phyloP scores from a whole-genome alignment of 2,888 invertebrate species.

The Aethes cnicana region DNA sequence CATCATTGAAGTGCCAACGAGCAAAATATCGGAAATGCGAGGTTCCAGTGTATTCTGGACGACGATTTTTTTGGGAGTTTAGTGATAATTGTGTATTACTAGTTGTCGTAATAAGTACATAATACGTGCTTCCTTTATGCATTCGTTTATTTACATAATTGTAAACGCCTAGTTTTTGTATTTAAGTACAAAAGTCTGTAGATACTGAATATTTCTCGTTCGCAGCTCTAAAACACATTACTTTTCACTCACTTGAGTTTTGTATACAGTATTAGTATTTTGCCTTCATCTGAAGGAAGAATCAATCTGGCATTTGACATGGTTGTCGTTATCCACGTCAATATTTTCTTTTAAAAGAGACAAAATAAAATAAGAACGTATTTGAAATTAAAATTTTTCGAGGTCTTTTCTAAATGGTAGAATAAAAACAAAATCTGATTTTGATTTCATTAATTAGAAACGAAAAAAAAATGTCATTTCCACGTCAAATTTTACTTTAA shows the following conservation, averaged over 20 bases:
- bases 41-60: background rate
- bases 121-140: slow-evolving; percentile 74
- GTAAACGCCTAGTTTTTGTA: slow-evolving; percentile 12
- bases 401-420: too few relatives aligned
- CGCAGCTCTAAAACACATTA: too few relatives aligned
- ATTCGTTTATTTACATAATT: slow-evolving; percentile 41
- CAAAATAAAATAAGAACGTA: too few relatives aligned
- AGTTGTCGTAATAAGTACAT: slow-evolving; percentile 49
- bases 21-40: slow-evolving; percentile 45
- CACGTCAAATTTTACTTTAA: slow-evolving; percentile 10
- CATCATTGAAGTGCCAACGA: slow-evolving; percentile 75
- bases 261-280: slow-evolving; percentile 1
- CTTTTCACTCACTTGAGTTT: too few relatives aligned
- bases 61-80: slow-evolving; percentile 33
- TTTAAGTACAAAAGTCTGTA: slow-evolving; percentile 30
- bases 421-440: too few relatives aligned
- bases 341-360: too few relatives aligned
- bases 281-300: too few relatives aligned
- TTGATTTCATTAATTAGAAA: too few relatives aligned
- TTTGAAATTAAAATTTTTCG: too few relatives aligned
- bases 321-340: too few relatives aligned
- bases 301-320: too few relatives aligned
- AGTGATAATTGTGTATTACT: slow-evolving; percentile 62
- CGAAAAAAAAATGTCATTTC: too few relatives aligned
- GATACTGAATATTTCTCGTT: slow-evolving; percentile 9